Evolutionary conservation across 2,797 vertebrate genomes (phyloP).

Genomic region (Rhynchonycteris naso): DNA sequence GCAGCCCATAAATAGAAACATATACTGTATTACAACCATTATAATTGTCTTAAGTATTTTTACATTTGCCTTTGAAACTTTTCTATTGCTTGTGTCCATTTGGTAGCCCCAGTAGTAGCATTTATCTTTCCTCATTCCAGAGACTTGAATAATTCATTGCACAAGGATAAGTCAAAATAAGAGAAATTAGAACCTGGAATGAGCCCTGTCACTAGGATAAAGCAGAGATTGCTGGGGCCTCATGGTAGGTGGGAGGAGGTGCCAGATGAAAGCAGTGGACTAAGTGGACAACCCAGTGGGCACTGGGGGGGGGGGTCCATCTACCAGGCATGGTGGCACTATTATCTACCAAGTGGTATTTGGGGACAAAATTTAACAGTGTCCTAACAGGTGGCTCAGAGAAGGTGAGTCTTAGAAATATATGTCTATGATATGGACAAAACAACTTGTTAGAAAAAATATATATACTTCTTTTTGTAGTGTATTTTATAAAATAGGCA

Average conservation of each 20-base stretch:
- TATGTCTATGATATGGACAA: neutral
- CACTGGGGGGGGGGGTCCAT: neutral
- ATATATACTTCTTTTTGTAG: neutral
- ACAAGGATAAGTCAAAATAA: neutral
- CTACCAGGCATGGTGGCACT: neutral
- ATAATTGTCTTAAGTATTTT: neutral
- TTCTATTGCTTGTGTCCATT: constrained; percentile 1
- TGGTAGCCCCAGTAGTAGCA: neutral
- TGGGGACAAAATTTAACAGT: neutral
- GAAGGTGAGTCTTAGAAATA: neutral
- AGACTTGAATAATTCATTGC: neutral
- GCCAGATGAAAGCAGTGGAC: neutral
- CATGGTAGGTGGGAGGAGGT: neutral
- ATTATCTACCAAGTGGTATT: neutral
- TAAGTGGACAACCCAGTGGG: neutral
- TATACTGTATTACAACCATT: neutral
- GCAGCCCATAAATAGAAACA: neutral
- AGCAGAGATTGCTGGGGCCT: neutral
- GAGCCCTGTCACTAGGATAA: neutral
- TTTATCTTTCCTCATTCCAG: neutral
- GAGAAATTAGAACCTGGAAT: neutral
- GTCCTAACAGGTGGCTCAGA: neutral
- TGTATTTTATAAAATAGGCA: neutral
- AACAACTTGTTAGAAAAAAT: constrained; percentile 10
- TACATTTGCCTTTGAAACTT: neutral